Conservation (phyloP, 1,140 invertebrate genomes). For the Mactra quadrangularis region DNA sequence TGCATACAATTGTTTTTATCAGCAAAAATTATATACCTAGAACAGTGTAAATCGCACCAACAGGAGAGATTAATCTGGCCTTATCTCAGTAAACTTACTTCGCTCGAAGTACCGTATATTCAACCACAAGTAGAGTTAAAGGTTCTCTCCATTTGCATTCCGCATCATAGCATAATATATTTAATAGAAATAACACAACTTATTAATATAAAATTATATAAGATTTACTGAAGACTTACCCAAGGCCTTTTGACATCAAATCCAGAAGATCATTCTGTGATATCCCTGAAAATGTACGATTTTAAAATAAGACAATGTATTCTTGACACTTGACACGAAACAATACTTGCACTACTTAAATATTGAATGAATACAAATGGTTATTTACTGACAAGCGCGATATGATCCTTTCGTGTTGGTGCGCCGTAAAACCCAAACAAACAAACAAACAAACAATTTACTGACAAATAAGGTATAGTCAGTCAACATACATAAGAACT, state of each 20-base stretch:
- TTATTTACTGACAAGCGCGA: background rate
- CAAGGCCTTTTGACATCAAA: conserved; percentile 30
- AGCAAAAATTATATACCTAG: background rate
- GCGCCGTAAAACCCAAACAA: too few relatives aligned
- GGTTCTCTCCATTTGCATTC: background rate
- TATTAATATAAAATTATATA: background rate
- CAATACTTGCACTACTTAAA: background rate
- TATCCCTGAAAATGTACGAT: conserved; percentile 13
- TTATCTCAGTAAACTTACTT: background rate
- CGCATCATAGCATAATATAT: background rate
- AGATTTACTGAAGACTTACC: conserved; percentile 16
- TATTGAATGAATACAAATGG: background rate
- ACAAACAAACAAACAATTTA: background rate
- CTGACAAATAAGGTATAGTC: background rate
- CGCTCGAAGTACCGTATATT: background rate
- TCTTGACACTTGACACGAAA: background rate
- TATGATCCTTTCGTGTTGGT: too few relatives aligned
- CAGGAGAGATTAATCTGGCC: background rate
- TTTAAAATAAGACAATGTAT: too few relatives aligned
- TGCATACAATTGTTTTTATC: background rate
- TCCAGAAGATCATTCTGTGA: conserved; percentile 23
- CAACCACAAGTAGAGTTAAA: background rate
- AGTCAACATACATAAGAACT: background rate
- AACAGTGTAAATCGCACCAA: background rate
- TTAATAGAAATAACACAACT: background rate